Base-by-base conservation (phyloP, 2,113 vertebrate species). In the Pycnonotus jocosus region DNA sequence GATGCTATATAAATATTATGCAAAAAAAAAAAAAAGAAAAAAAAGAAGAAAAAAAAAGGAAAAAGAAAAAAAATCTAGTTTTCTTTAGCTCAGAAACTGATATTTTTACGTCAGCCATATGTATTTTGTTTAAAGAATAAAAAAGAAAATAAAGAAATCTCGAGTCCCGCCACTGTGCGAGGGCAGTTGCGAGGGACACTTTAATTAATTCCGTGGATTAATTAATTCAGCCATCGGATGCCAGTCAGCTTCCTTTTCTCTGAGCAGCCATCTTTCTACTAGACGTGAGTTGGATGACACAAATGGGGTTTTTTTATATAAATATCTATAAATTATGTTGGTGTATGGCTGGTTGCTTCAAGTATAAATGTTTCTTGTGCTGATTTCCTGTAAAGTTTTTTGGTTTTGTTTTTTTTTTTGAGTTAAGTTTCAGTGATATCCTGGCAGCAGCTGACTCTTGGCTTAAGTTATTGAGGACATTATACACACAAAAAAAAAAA, bases 21-120 rank as follows among this genome's bases (percentile, higher is more conserved):
- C 97, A 82, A 80, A 65, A 44, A 24, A 19, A 66, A 65, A 25
- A 35, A 9, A 22, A 53, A 40, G 61, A 70, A 40, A 28, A 12
- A 66, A 65, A 25, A 7, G 18, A 56, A 28, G 18, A 18, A 20
- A 57, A n/a, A 35, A 30, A 12, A 21, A 24, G 6, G 2, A 4
- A n/a, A 16, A 18, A 8, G 0, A 11, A 53, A 83, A 82, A 81
- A 73, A 33, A 51, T 97, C 96, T 97, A 98, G 96, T 98, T 98
- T 98, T 98, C 96, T 98, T 98, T 97, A 97, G 97, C 91, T 97
- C 95, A 97, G 96, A 97, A 98, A 98, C 84, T 68, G 96, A 95
- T 97, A 98, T 97, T 98, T 97, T 97, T 96, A 96, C 95, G 97
- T 98, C 97, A 98, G 97, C 97, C 97, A 98, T 98, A 98, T 98